phyloP scores from a whole-genome alignment of 2,888 invertebrate species.

The Xestoiulus laeticollis region DNA sequence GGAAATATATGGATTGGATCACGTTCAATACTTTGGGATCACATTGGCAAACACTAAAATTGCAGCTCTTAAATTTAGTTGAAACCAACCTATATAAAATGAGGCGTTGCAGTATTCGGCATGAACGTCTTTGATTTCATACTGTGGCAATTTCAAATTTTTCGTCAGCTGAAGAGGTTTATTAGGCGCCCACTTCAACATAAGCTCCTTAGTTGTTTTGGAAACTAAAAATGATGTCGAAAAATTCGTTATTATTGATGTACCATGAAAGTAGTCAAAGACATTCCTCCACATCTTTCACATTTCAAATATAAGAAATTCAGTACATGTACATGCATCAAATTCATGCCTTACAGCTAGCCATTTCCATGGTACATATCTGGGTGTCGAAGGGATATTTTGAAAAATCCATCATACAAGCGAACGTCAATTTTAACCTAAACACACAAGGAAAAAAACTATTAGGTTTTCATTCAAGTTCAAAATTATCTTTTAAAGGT shows the following conservation, averaged over 20 bases:
- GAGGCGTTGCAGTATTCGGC: constrained; percentile 66
- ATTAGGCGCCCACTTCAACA: constrained; percentile 64
- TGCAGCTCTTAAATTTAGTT: background rate
- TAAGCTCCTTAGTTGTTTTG: constrained; percentile 66
- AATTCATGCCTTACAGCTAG: constrained; percentile 66
- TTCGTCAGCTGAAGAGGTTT: constrained; percentile 65
- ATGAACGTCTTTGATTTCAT: constrained; percentile 63
- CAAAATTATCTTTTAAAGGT: background rate
- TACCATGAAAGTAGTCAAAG: background rate
- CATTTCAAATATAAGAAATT: background rate
- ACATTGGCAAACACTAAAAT: no score
- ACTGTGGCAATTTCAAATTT: constrained; percentile 66
- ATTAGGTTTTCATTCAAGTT: background rate
- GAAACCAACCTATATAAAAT: constrained; percentile 64
- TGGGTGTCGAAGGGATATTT: constrained; percentile 69
- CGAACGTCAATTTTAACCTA: constrained; percentile 69
- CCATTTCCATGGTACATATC: constrained; percentile 69
- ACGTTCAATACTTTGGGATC: no score
- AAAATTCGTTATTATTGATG: constrained; percentile 57
- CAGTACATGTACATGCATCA: background rate
- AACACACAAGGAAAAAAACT: background rate
- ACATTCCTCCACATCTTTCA: background rate
- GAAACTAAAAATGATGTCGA: constrained; percentile 63
- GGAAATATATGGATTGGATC: no score
- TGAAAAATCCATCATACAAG: constrained; percentile 70